These are phyloP conservation scores for Xenotilapia flavipinnis DNA, from an alignment of 2,113 vertebrate genomes.

Conservation along the genomic window DNA sequence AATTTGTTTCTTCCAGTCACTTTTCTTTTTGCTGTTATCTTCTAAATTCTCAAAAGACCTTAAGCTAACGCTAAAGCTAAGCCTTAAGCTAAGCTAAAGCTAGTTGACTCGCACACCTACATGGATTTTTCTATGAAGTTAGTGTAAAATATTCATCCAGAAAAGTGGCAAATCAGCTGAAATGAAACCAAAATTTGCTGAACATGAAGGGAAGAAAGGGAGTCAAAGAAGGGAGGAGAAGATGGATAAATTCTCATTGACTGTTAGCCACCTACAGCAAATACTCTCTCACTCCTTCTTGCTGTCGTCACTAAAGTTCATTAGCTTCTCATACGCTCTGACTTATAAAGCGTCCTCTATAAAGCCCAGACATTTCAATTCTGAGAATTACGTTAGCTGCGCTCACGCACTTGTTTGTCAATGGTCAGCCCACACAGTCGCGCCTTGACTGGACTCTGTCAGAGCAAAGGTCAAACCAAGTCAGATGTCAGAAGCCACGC, in stretches of 20 bases:
- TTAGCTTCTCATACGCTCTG: slow-evolving; percentile 1
- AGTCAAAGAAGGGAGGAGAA: not conserved
- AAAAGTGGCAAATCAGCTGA: not conserved
- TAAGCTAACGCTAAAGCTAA: not conserved
- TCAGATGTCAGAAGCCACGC: slow-evolving; percentile 44
- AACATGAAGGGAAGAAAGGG: not conserved
- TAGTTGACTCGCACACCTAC: accelerated
- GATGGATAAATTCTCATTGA: not conserved
- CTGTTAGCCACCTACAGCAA: slow-evolving; percentile 20
- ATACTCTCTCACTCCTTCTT: not conserved
- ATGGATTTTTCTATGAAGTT: not conserved
- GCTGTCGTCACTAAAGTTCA: slow-evolving; percentile 37
- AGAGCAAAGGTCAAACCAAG: slow-evolving; percentile 13
- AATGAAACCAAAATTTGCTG: not conserved
- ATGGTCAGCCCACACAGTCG: slow-evolving; percentile 31
- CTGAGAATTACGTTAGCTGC: not conserved
- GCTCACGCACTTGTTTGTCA: slow-evolving; percentile 37
- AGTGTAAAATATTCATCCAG: not conserved
- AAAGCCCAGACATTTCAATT: not conserved
- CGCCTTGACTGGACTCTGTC: slow-evolving; percentile 20
- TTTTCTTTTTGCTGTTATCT: not conserved
- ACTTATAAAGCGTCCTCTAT: slow-evolving; percentile 18
- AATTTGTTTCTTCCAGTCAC: not conserved
- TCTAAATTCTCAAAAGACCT: not conserved
- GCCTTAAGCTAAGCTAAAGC: not conserved